Evolutionary conservation across 2,888 invertebrate genomes (phyloP).

Genomic region (Xestoiulus laeticollis): DNA sequence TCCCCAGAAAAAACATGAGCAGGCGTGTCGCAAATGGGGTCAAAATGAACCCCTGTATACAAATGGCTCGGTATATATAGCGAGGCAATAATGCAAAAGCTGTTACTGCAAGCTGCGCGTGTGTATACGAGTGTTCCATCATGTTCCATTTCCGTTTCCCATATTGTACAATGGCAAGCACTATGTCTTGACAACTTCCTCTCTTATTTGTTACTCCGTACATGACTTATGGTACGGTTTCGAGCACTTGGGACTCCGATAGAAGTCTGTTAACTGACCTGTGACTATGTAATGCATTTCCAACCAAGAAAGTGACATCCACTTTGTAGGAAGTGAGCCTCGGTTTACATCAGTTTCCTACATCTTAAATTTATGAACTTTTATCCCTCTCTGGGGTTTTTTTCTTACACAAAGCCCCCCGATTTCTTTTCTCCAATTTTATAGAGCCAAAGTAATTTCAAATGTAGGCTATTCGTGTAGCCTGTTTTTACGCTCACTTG

Average conservation of each 20-base stretch:
- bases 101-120: not conserved
- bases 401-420: not conserved
- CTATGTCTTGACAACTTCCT: conserved; percentile 33
- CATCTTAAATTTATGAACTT: conserved; percentile 43
- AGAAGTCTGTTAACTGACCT: conserved; percentile 47
- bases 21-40: conserved; percentile 13
- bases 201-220: conserved; percentile 33
- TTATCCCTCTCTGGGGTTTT: conserved; percentile 24
- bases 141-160: conserved; percentile 22
- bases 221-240: conserved; percentile 44
- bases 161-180: conserved; percentile 13
- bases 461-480: not conserved
- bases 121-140: not conserved
- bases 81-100: conserved; percentile 24
- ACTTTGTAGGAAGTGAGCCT: conserved; percentile 39
- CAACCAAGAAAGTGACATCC: conserved; percentile 44
- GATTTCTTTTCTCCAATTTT: conserved; percentile 12
- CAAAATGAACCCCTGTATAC: conserved; percentile 8
- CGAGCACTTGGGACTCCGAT: conserved; percentile 10
- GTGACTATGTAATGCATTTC: conserved; percentile 47
- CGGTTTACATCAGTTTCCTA: conserved; percentile 46
- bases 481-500: not conserved
- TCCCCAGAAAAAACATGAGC: not conserved
- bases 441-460: conserved; percentile 22
- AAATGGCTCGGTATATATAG: conserved; percentile 1